phyloP scores from a whole-genome alignment of 2,888 invertebrate genomes.

The Cryptus armator region DNA sequence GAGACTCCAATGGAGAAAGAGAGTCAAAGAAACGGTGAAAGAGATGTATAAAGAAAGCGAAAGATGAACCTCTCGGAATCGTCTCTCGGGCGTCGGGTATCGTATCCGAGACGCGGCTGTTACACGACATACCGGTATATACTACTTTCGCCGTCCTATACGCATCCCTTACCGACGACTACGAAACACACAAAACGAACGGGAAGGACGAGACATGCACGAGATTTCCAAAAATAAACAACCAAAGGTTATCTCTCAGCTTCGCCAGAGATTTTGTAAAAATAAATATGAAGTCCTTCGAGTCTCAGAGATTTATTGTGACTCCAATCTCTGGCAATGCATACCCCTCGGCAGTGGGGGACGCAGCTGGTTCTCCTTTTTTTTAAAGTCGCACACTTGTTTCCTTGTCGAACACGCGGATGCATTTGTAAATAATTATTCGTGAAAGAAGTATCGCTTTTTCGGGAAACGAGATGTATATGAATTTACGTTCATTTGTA shows the following conservation, averaged over 20 bases:
- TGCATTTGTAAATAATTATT: not conserved
- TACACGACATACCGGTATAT: not conserved
- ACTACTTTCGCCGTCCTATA: not conserved
- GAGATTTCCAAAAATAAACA: constrained; percentile 29
- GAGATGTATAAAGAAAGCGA: not conserved
- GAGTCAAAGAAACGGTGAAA: no score
- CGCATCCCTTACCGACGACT: constrained; percentile 5
- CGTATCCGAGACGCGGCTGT: not conserved
- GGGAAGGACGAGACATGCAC: not conserved
- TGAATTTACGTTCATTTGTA: not conserved
- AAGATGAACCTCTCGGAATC: not conserved
- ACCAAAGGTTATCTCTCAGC: not conserved
- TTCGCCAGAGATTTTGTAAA: constrained; percentile 9
- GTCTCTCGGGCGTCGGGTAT: not conserved
- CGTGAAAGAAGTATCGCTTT: not conserved
- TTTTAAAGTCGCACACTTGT: constrained; percentile 1
- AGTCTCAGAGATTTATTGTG: not conserved
- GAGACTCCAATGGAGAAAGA: no score
- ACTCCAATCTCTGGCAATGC: constrained; percentile 7
- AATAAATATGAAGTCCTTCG: constrained; percentile 43
- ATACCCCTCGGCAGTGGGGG: not conserved
- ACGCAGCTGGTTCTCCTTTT: constrained; percentile 21
- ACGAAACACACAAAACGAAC: not conserved
- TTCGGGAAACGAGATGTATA: no score
- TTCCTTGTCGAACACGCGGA: constrained; percentile 6